phyloP scores from a whole-genome alignment of 2,888 invertebrate genomes.

The Tolmerus cingulatus region DNA sequence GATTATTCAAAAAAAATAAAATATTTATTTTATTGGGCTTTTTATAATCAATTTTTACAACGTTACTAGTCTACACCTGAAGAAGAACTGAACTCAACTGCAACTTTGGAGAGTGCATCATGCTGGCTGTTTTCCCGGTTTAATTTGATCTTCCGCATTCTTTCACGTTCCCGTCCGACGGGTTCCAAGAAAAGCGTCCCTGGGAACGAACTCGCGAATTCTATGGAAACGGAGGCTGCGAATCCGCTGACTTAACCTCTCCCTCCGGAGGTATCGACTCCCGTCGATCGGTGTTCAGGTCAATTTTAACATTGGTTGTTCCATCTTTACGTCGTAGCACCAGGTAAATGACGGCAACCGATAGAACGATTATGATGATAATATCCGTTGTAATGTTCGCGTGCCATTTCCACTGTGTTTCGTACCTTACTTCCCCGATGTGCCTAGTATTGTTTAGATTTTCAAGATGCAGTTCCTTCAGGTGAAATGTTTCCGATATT shows the following conservation, averaged over 20 bases:
- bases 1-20: no score
- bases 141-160: neutral
- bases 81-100: no score
- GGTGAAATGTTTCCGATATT: neutral
- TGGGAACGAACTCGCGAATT: neutral
- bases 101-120: neutral
- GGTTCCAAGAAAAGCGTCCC: neutral
- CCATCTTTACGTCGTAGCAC: neutral
- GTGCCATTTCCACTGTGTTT: neutral
- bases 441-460: slow-evolving; percentile 1
- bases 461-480: neutral
- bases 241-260: slow-evolving; percentile 13
- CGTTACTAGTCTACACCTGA: no score
- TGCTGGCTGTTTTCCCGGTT: neutral
- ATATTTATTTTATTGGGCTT: no score
- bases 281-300: neutral
- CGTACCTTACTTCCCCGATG: neutral
- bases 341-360: neutral
- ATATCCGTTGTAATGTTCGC: neutral
- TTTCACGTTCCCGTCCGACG: neutral
- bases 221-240: neutral
- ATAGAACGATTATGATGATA: neutral
- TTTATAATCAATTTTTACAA: no score
- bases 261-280: slow-evolving; percentile 29
- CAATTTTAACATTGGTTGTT: neutral